These are phyloP conservation scores for Chydorus sphaericus DNA, from an alignment of 2,888 invertebrate species.

Conservation along the genomic window DNA sequence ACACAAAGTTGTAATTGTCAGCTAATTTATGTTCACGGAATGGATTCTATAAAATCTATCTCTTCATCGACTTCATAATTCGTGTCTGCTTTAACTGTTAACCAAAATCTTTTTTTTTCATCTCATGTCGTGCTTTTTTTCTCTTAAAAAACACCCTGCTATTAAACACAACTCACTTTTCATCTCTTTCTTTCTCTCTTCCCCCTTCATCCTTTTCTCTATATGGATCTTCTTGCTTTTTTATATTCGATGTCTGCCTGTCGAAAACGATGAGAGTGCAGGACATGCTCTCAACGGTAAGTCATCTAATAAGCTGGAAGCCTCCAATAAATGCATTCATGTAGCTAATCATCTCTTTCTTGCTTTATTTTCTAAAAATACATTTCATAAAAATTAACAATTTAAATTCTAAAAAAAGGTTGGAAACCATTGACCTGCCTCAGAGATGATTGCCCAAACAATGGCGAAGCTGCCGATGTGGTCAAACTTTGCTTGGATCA, in stretches of 20 bases:
- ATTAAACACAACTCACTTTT: background rate
- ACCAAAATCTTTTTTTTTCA: no score
- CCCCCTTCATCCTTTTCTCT: background rate
- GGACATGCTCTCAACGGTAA: background rate
- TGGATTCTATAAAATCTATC: no score
- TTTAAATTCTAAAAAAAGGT: no score
- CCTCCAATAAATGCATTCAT: background rate
- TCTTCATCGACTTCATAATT: no score
- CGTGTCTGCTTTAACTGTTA: no score
- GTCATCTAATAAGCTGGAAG: no score
- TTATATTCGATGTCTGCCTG: background rate
- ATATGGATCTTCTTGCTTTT: background rate
- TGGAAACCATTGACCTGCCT: conserved; percentile 52
- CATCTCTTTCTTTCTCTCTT: background rate
- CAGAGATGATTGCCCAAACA: conserved; percentile 71
- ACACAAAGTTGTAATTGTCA: no score
- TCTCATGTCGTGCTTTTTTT: no score
- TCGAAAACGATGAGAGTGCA: background rate
- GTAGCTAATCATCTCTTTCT: background rate
- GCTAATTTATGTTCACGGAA: no score
- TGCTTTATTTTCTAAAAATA: background rate
- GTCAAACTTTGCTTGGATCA: conserved; percentile 91
- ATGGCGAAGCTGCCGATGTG: conserved; percentile 68
- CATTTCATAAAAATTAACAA: no score
- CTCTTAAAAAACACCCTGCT: no score